A percentile compares a stretch with the other conserved stretches of the same genome.
Conservation (phyloP, 1,140 invertebrate species). For the Cotesia glomerata region DNA sequence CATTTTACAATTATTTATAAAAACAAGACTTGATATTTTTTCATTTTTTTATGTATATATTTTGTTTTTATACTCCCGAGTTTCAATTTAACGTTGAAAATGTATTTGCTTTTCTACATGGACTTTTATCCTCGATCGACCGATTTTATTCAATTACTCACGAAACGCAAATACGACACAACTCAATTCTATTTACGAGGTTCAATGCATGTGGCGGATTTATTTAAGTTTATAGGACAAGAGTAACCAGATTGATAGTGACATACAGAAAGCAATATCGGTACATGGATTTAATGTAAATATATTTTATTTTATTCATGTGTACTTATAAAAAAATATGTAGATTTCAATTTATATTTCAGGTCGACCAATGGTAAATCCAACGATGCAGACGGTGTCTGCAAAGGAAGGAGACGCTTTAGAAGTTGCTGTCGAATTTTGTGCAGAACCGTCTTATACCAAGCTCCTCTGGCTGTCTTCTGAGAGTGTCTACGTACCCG, state of each 20-base stretch:
- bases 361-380: conserved; percentile 68
- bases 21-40: background rate
- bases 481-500: conserved; percentile 64
- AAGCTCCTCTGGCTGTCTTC: conserved; percentile 67
- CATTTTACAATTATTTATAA: background rate
- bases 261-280: background rate
- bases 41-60: background rate
- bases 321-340: background rate
- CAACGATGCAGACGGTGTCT: conserved; percentile 62
- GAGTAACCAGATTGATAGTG: background rate
- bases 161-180: too few relatives aligned
- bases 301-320: background rate
- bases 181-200: background rate
- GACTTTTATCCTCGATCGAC: too few relatives aligned
- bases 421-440: conserved; percentile 66
- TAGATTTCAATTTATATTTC: conserved; percentile 44
- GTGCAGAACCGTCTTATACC: conserved; percentile 66
- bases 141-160: too few relatives aligned
- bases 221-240: background rate
- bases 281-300: background rate
- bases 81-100: too few relatives aligned
- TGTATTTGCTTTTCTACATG: too few relatives aligned
- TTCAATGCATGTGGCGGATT: background rate
- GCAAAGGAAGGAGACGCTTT: conserved; percentile 64
- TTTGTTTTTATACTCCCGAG: too few relatives aligned